Conservation (phyloP, 2,888 invertebrate species). For the Ornithoptera alexandrae region DNA sequence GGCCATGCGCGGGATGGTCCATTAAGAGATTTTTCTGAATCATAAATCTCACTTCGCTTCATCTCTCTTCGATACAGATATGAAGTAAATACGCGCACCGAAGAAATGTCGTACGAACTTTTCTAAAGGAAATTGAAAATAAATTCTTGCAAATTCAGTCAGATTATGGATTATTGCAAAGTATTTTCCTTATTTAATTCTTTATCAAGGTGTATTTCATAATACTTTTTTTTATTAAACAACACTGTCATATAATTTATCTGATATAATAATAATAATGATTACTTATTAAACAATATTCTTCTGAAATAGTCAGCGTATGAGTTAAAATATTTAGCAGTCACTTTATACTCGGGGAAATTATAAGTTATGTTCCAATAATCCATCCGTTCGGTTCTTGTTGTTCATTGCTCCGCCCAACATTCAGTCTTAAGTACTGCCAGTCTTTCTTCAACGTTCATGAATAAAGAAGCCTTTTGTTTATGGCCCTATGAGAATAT, state of each 20-base stretch:
- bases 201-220: neutral
- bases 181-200: neutral
- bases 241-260: too few species aligned
- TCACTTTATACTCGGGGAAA: conserved; percentile 43
- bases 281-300: neutral
- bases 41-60: conserved; percentile 79
- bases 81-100: conserved; percentile 58
- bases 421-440: conserved; percentile 51
- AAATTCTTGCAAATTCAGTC: conserved; percentile 32
- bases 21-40: conserved; percentile 78
- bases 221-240: too few species aligned
- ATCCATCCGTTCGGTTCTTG: conserved; percentile 64
- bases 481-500: conserved; percentile 65
- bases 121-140: conserved; percentile 32
- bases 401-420: conserved; percentile 69
- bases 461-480: conserved; percentile 66
- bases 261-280: too few species aligned
- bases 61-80: conserved; percentile 74
- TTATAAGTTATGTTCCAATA: conserved; percentile 69
- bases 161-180: conserved; percentile 19
- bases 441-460: conserved; percentile 40
- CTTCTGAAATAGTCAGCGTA: conserved; percentile 2
- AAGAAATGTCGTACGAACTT: conserved; percentile 36
- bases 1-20: conserved; percentile 72
- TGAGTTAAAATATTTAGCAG: conserved; percentile 26